Percentiles rank a stretch among this genome's conserved stretches.
These are phyloP conservation scores for Seriola dumerili DNA, from an alignment of 2,113 vertebrate species.

Conservation along the genomic window DNA sequence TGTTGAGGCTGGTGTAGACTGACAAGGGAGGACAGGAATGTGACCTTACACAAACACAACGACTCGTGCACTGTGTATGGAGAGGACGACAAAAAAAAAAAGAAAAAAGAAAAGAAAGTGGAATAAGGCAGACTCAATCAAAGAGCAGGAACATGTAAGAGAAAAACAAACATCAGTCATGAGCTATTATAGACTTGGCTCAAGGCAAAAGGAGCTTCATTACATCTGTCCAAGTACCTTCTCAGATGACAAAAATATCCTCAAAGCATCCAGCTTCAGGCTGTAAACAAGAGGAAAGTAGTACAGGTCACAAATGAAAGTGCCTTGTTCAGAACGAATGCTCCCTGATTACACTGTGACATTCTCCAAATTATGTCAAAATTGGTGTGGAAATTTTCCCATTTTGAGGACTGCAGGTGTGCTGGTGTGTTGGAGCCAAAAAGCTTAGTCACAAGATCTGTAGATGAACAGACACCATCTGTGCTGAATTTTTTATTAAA, in stretches of 20 bases:
- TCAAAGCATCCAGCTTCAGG: conserved; percentile 25
- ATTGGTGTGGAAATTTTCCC: conserved; percentile 27
- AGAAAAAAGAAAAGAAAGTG: conserved; percentile 31
- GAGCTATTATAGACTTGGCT: conserved; percentile 52
- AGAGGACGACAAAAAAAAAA: not conserved
- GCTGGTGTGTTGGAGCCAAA: conserved; percentile 9
- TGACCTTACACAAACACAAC: conserved; percentile 71
- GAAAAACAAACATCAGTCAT: conserved; percentile 56
- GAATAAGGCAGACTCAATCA: conserved; percentile 48
- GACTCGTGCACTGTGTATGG: conserved; percentile 48
- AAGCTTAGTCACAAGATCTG: conserved; percentile 52
- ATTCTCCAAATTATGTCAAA: conserved; percentile 38
- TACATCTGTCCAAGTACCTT: conserved; percentile 52
- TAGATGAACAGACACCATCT: conserved; percentile 24
- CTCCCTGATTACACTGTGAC: conserved; percentile 28
- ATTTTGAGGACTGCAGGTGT: conserved; percentile 1
- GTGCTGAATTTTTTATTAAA: not conserved
- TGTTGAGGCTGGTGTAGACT: conserved; percentile 45
- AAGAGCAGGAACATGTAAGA: conserved; percentile 41
- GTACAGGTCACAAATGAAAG: conserved; percentile 22
- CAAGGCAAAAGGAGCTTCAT: conserved; percentile 37
- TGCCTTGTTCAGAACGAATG: conserved; percentile 20
- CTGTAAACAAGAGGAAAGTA: conserved; percentile 8
- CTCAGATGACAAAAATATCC: conserved; percentile 30
- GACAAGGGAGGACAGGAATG: conserved; percentile 71